These are phyloP conservation scores for Acleris laterana DNA, from an alignment of 2,888 invertebrate species.

Conservation along the genomic window DNA sequence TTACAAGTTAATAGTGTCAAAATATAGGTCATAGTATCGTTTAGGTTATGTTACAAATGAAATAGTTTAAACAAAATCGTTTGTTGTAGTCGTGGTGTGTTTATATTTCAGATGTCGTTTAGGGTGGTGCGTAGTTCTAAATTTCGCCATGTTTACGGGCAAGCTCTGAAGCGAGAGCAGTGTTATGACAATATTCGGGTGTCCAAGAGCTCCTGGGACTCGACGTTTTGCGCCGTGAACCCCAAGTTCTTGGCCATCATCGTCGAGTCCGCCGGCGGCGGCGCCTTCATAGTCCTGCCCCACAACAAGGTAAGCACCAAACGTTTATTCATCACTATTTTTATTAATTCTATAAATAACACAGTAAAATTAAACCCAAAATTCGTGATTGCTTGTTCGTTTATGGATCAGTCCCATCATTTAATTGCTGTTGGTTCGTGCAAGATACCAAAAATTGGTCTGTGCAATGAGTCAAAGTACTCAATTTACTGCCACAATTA, in stretches of 20 bases:
- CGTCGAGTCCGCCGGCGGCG: slow-evolving; percentile 98
- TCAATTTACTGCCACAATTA: too few relatives aligned
- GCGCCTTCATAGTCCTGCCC: slow-evolving; percentile 97
- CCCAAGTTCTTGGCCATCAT: slow-evolving; percentile 99
- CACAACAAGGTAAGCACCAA: slow-evolving; percentile 91
- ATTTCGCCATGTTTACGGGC: slow-evolving; percentile 97
- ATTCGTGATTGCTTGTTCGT: background rate
- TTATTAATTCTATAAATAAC: slow-evolving; percentile 36
- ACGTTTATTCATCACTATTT: slow-evolving; percentile 3
- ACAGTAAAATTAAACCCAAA: slow-evolving; percentile 13
- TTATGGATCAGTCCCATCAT: background rate
- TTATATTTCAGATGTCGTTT: slow-evolving; percentile 93
- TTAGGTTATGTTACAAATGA: slow-evolving; percentile 80
- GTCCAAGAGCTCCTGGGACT: slow-evolving; percentile 99
- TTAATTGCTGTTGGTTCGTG: too few relatives aligned
- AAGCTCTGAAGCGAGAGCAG: slow-evolving; percentile 96
- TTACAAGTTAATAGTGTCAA: slow-evolving; percentile 68
- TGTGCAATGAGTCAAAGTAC: too few relatives aligned
- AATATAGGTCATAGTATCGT: slow-evolving; percentile 78
- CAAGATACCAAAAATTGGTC: too few relatives aligned
- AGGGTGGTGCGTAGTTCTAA: slow-evolving; percentile 98
- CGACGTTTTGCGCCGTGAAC: slow-evolving; percentile 99
- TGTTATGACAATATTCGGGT: slow-evolving; percentile 99
- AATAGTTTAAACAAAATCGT: slow-evolving; percentile 64
- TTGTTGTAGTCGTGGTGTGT: slow-evolving; percentile 66